Percentiles rank a stretch among this genome's conserved stretches.
These are phyloP conservation scores for Cynoglossus semilaevis DNA, from an alignment of 2,113 vertebrate genomes.

Conservation along the genomic window DNA sequence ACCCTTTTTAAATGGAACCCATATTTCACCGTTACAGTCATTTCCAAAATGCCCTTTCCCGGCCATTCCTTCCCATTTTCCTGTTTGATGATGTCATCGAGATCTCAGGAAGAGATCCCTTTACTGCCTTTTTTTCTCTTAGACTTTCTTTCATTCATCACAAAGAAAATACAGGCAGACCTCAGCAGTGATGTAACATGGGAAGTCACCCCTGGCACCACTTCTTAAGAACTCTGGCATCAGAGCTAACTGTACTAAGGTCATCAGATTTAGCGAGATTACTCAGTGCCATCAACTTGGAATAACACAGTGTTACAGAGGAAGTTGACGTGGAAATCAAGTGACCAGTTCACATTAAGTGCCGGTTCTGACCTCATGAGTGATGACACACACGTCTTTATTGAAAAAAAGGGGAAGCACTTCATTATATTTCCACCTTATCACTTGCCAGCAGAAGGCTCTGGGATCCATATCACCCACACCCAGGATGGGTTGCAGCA, in stretches of 20 bases:
- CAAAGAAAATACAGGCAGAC: neutral
- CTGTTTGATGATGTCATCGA: slow-evolving; percentile 70
- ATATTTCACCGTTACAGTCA: slow-evolving; percentile 21
- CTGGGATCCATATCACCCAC: too few species aligned
- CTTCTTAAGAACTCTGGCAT: neutral
- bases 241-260: slow-evolving; percentile 15
- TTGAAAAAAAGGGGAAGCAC: too few species aligned
- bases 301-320: neutral
- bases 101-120: slow-evolving; percentile 40
- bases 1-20: slow-evolving; percentile 14
- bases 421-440: too few species aligned
- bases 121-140: slow-evolving; percentile 5
- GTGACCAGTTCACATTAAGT: neutral
- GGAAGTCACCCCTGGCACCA: slow-evolving; percentile 11
- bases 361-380: neutral
- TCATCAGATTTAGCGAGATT: slow-evolving; percentile 34
- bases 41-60: slow-evolving; percentile 63
- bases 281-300: slow-evolving; percentile 27
- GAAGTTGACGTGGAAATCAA: slow-evolving; percentile 10
- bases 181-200: slow-evolving; percentile 24
- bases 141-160: slow-evolving; percentile 4
- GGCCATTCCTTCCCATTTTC: slow-evolving; percentile 54
- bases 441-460: too few species aligned
- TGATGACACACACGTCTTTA: neutral
- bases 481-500: too few species aligned